A percentile compares a stretch with the other conserved stretches of the same genome.
Conservation (phyloP, 2,113 vertebrate genomes). For the Bubo blakistoni region DNA sequence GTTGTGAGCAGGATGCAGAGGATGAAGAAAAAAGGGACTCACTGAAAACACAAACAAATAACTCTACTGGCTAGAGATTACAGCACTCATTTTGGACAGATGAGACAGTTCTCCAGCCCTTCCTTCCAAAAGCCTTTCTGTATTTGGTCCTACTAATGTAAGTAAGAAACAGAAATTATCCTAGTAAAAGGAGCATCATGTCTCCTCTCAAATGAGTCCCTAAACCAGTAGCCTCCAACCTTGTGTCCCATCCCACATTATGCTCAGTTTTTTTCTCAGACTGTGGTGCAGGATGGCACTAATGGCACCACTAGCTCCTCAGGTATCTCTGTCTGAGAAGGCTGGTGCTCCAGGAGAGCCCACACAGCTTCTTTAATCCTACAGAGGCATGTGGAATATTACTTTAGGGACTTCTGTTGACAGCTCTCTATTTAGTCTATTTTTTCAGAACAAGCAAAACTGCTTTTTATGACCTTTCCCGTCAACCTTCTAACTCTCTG, state of each 20-base stretch:
- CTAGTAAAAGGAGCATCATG: neutral
- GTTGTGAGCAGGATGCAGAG: conserved; percentile 37
- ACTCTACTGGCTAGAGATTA: conserved; percentile 23
- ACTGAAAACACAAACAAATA: conserved; percentile 54
- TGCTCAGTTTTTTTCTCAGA: neutral
- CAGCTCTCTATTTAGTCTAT: neutral
- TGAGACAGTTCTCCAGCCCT: neutral
- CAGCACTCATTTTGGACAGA: neutral
- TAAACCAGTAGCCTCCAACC: neutral
- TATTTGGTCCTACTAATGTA: neutral
- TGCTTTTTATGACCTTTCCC: neutral
- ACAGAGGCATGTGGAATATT: neutral
- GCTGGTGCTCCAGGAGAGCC: neutral
- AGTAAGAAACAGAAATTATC: neutral
- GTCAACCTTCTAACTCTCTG: neutral
- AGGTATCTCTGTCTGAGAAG: neutral
- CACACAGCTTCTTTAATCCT: neutral
- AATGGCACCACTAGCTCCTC: neutral
- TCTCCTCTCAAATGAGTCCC: neutral
- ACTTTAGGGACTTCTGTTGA: neutral
- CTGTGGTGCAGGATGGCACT: neutral
- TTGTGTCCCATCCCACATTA: neutral
- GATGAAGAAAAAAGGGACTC: conserved; percentile 30
- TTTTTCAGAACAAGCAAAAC: neutral
- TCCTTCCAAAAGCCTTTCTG: neutral